Conservation (phyloP, 2,113 vertebrate genomes). For the Dipodomys spectabilis region DNA sequence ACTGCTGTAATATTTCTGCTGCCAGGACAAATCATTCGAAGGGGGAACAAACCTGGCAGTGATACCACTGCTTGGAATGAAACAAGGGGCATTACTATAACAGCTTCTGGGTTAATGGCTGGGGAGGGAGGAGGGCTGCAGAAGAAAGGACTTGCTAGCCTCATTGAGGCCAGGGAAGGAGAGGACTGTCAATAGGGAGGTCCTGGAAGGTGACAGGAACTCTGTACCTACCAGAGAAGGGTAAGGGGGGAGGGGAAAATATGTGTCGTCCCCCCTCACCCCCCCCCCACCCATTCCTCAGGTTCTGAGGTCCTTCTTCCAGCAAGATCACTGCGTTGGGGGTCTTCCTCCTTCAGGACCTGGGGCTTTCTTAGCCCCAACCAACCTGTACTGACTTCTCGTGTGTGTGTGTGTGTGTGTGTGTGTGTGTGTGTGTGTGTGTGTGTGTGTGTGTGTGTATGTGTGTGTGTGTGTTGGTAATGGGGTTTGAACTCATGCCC, state of each 20-base stretch:
- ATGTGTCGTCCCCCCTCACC: not conserved
- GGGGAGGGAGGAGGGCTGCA: not conserved
- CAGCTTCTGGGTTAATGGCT: slow-evolving; percentile 41
- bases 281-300: not conserved
- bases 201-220: not conserved
- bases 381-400: not conserved
- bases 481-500: no score
- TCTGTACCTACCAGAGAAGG: not conserved
- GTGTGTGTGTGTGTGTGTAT: no score
- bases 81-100: slow-evolving; percentile 58
- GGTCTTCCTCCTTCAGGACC: not conserved
- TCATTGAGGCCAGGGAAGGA: not conserved
- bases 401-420: no score
- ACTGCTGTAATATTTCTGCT: slow-evolving; percentile 78
- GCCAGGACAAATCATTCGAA: slow-evolving; percentile 74
- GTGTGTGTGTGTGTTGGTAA: no score
- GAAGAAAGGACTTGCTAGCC: not conserved
- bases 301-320: no score
- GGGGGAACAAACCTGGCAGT: slow-evolving; percentile 41
- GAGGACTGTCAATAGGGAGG: not conserved
- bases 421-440: no score
- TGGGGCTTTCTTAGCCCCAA: not conserved
- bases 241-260: not conserved
- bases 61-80: slow-evolving; percentile 59
- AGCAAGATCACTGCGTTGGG: no score